Evolutionary conservation across 2,113 vertebrate species (phyloP), one percentile per base, ranked within the genome.

Genomic region (Festucalex cinctus): DNA sequence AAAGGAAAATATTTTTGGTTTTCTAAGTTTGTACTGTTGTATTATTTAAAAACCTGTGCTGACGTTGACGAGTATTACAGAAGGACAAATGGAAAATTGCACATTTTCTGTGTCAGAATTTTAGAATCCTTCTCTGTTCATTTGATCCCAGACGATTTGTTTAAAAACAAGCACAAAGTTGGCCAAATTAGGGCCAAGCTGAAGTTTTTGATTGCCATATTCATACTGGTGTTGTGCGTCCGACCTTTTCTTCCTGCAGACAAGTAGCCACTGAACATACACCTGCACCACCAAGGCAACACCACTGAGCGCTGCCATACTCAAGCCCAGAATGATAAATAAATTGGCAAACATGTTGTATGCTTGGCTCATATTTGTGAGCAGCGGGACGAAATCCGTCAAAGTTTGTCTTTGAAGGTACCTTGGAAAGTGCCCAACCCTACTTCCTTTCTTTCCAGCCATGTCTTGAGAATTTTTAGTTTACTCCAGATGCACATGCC

Each of bases 11-110:
- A 90, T 89, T 90, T 93, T 92, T 89, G 54, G 90, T 91, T 92
- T 95, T 92, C 91, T 91, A 94, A 90, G 93, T 94, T 95, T 94
- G 94, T 92, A 91, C 86, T 84, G 86, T 92, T 92, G 89, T 89
- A 89, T 90, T 92, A 88, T 91, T 91, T 86, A 88, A 90, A 85
- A 88, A 69, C 16, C 68, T 80, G 86, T 87, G 86, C 78, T 81
- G 76, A 83, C 83, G 81, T 89, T 90, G 90, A 93, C 92, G 91
- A 86, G 86, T 89, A 90, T 88, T 90, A 86, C 84, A 76, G 92
- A 92, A 91, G 92, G 85, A 85, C 32, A 86, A 86, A 62, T 77
- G 83, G 92, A 92, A 93, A 90, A 92, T 93, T 92, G 91, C 94
- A 93, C 94, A 93, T 92, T 88, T 88, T 91, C 92, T 87, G 75